Base-by-base conservation (phyloP, 1,140 invertebrate genomes). In the Brachionus rubens region DNA sequence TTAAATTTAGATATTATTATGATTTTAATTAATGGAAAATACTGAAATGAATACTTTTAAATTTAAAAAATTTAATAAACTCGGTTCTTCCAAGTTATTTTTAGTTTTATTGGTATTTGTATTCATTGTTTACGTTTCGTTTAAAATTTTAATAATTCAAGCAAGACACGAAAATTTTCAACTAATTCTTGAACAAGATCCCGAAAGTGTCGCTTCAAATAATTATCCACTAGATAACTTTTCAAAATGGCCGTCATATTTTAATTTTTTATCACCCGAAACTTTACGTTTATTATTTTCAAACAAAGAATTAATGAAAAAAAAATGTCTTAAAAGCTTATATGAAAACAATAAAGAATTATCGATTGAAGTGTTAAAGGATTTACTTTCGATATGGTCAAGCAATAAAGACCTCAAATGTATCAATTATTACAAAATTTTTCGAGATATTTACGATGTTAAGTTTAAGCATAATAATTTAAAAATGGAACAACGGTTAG, bases 381-480 rank as follows among this genome's bases (percentile, higher is more conserved):
- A 3, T 43, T 5, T 46, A 2, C 10, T 65, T 14, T 4, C 26
- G 0, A 40, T n/a, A 43, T 65, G 59, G 59, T 24, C 36, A 65
- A 24, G 12, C 10, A 65, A 24, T 24, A 24, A 65, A 30, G 9
- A 65, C 1, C 1, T 16, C 24, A 41, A 43, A 65, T 65, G 59
- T 65, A 19, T 36, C 12, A 2, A 40, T 19, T 65, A 24, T 65
- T 65, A 65, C 16, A 14, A 43, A 26, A 65, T 65, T 9, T 65
- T 65, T 14, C 24, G 1, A 21, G 6, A 21, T 21, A 65, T 65
- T 40, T 65, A 65, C 16, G 36, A 43, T 14, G 12, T 65, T n/a
- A 19, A 65, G 41, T 65, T 65, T 24, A 65, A 65, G 24, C 33
- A 43, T 9, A 65, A 65, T 65, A 6, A 28, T 43, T 26, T 65